Evolutionary conservation across 2,888 invertebrate species (phyloP).

Genomic region (Ecdyonurus torrentis): DNA sequence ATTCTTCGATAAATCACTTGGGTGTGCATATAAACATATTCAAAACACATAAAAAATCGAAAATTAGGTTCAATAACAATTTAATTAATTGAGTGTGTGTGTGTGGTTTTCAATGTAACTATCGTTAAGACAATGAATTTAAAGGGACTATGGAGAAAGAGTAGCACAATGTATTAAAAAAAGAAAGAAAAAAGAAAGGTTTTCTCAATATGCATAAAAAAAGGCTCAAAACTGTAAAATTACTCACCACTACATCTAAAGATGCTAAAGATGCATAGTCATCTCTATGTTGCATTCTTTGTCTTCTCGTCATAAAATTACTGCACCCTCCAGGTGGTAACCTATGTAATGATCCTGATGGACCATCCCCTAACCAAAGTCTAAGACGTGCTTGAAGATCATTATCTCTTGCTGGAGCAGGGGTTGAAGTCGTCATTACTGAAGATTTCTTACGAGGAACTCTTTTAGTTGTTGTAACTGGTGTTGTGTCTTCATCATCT

Average conservation of each 20-base stretch:
- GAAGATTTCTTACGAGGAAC: not conserved
- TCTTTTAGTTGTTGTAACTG: conserved; percentile 25
- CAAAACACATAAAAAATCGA: too few species aligned
- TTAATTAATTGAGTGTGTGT: too few species aligned
- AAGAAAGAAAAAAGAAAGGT: too few species aligned
- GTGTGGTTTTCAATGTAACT: too few species aligned
- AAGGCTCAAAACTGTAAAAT: too few species aligned
- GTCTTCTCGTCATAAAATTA: not conserved
- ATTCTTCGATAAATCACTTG: too few species aligned
- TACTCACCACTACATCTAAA: not conserved
- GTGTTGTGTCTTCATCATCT: conserved; percentile 56
- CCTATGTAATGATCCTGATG: conserved; percentile 27
- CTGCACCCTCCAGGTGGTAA: conserved; percentile 22
- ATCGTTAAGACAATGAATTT: too few species aligned
- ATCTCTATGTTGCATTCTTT: not conserved
- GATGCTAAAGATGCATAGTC: not conserved
- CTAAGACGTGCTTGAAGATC: conserved; percentile 72
- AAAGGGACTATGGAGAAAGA: too few species aligned
- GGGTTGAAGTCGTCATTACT: not conserved
- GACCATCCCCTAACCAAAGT: conserved; percentile 55
- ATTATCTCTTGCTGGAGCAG: conserved; percentile 35
- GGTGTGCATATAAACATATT: too few species aligned
- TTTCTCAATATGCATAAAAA: too few species aligned
- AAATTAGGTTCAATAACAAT: too few species aligned
- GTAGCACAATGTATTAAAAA: too few species aligned